Conservation (phyloP, 2,888 invertebrate species). For the Hydroisotoma schaefferi region DNA sequence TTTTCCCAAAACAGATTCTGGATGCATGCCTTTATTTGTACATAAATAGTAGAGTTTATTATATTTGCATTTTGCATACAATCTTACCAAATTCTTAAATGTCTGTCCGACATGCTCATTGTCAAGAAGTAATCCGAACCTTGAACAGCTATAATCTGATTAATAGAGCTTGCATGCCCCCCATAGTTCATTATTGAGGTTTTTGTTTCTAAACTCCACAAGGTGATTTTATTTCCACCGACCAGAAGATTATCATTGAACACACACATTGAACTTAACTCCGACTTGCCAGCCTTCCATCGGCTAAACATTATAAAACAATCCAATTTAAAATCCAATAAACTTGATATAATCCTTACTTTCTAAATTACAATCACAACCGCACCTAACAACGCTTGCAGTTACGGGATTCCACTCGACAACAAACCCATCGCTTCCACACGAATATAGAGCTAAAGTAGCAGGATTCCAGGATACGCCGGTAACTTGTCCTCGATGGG, state of each 20-base stretch:
- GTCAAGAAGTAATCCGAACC: slow-evolving; percentile 50
- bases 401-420: slow-evolving; percentile 53
- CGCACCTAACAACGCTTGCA: slow-evolving; percentile 53
- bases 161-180: slow-evolving; percentile 62
- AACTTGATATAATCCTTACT: not conserved
- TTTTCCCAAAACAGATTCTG: too few relatives aligned
- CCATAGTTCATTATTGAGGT: slow-evolving; percentile 62
- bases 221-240: slow-evolving; percentile 56
- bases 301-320: slow-evolving; percentile 55
- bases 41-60: too few relatives aligned
- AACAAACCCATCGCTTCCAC: slow-evolving; percentile 57
- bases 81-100: slow-evolving; percentile 51
- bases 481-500: slow-evolving; percentile 58
- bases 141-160: slow-evolving; percentile 41
- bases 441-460: slow-evolving; percentile 57
- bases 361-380: not conserved
- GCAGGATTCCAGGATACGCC: slow-evolving; percentile 60
- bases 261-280: slow-evolving; percentile 61
- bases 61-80: too few relatives aligned
- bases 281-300: slow-evolving; percentile 64
- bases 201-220: slow-evolving; percentile 63
- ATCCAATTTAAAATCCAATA: slow-evolving; percentile 27
- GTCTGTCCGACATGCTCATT: slow-evolving; percentile 50
- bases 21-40: too few relatives aligned
- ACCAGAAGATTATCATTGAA: slow-evolving; percentile 54